phyloP scores from a whole-genome alignment of 2,797 vertebrate genomes.

The Pachyuromys duprasi region DNA sequence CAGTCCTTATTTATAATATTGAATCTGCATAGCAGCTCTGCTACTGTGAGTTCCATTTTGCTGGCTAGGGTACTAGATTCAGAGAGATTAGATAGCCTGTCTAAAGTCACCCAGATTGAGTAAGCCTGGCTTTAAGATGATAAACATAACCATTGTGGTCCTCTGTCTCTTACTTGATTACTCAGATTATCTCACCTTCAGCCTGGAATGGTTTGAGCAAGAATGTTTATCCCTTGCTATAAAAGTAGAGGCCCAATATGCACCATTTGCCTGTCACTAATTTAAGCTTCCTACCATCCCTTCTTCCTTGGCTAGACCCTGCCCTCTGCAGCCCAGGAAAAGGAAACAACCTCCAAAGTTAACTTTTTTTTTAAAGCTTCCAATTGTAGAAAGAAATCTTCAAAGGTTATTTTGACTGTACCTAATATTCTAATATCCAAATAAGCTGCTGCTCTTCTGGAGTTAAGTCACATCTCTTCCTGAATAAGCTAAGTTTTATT shows the following conservation, averaged over 20 bases:
- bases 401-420: conserved; percentile 5
- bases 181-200: not conserved
- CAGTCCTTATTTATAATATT: not conserved
- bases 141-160: not conserved
- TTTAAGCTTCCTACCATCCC: not conserved
- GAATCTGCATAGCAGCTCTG: not conserved
- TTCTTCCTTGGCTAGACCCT: not conserved
- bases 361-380: conserved; percentile 48
- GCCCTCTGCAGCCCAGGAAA: not conserved
- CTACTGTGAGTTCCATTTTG: not conserved
- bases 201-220: not conserved
- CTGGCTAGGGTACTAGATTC: not conserved
- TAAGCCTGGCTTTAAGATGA: not conserved
- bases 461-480: not conserved
- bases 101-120: not conserved
- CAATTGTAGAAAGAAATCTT: conserved; percentile 15
- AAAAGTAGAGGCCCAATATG: not conserved
- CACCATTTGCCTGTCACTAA: not conserved
- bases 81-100: conserved; percentile 23
- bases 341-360: conserved; percentile 10
- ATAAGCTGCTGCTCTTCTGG: not conserved
- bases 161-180: not conserved
- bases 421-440: not conserved
- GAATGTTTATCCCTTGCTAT: not conserved
- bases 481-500: not conserved